These are phyloP conservation scores for Zootoca vivipara DNA, from an alignment of 2,113 vertebrate genomes.

Conservation along the genomic window DNA sequence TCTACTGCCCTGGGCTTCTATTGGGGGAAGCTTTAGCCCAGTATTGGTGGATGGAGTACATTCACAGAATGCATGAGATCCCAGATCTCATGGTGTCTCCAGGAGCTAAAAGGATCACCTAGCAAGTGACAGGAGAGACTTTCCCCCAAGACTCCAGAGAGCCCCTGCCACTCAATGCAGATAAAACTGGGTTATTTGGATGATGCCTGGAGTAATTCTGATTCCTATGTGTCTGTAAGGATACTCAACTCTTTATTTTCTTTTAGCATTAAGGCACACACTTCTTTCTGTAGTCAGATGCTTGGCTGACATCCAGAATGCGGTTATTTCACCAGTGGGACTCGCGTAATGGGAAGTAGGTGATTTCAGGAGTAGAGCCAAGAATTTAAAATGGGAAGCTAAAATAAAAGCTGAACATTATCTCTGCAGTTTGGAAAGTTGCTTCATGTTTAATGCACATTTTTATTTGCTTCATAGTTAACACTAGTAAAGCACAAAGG, in stretches of 20 bases:
- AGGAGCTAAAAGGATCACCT: neutral
- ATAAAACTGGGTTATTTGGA: neutral
- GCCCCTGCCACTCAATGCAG: neutral
- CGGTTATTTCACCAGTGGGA: neutral
- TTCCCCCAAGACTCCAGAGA: neutral
- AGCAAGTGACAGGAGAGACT: neutral
- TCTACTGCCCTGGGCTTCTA: neutral
- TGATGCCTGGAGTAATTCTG: no score
- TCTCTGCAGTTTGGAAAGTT: neutral
- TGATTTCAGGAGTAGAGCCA: neutral
- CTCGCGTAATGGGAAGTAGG: neutral
- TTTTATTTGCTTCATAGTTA: slow-evolving; percentile 28
- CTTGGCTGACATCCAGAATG: neutral
- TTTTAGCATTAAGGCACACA: neutral
- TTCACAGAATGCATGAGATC: neutral
- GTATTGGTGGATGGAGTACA: neutral
- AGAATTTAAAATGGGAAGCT: slow-evolving; percentile 5
- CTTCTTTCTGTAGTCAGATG: neutral
- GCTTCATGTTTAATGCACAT: neutral
- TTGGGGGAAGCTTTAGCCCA: neutral
- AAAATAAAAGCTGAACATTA: neutral
- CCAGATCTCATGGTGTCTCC: neutral
- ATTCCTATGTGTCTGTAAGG: neutral
- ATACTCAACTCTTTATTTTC: neutral
- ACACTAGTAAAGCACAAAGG: slow-evolving; percentile 8